A percentile compares a stretch with the other conserved stretches of the same genome.
Conservation (phyloP, 2,797 vertebrate species). For the Cynopterus sphinx region DNA sequence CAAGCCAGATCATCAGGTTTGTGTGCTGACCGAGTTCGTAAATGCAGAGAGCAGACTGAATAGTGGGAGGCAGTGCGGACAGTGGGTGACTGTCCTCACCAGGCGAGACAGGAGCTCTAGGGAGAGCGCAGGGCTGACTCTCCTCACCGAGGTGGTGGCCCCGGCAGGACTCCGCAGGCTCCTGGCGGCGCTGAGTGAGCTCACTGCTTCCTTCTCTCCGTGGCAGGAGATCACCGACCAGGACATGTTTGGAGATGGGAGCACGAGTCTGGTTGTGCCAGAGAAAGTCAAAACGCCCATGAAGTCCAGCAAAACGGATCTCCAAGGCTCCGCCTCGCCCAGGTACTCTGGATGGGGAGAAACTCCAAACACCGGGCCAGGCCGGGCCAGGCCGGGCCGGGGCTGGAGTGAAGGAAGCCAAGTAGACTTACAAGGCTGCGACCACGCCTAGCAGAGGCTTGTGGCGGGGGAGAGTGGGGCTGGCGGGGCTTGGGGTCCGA, state of each 20-base stretch:
- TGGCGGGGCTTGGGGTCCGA: background rate
- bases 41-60: background rate
- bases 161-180: background rate
- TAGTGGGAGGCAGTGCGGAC: no score
- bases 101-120: accelerated
- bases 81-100: accelerated
- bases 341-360: constrained; percentile 81
- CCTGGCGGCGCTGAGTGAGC: background rate
- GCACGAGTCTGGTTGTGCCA: constrained; percentile 89
- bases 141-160: accelerated
- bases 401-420: background rate
- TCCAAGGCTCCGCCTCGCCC: constrained; percentile 89
- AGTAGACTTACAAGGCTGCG: background rate
- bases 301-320: constrained; percentile 90
- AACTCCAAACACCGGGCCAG: background rate
- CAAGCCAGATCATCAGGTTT: background rate
- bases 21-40: accelerated
- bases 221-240: constrained; percentile 90
- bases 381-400: background rate
- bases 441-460: background rate
- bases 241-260: constrained; percentile 88
- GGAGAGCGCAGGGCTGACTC: accelerated
- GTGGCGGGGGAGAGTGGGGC: background rate
- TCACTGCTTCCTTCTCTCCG: background rate
- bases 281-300: constrained; percentile 92